Evolutionary conservation across 2,797 vertebrate species (phyloP).

Genomic region (Sylvia borin): DNA sequence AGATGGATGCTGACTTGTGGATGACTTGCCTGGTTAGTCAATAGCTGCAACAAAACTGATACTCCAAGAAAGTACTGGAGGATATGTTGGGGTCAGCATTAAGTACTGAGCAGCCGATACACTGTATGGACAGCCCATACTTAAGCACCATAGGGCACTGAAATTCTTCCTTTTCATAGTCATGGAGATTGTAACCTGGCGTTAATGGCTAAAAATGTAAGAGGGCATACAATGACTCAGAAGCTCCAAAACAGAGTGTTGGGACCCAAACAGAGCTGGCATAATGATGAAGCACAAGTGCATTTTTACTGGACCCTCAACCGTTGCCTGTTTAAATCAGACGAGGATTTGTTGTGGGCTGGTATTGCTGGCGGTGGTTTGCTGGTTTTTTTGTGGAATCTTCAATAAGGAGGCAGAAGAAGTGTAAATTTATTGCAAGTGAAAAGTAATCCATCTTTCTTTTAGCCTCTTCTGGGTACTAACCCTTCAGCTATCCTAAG

Average conservation of each 20-base stretch:
- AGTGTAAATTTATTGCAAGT: neutral
- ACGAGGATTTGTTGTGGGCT: neutral
- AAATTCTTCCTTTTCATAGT: neutral
- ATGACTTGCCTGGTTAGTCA: neutral
- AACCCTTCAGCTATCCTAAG: neutral
- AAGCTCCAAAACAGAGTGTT: neutral
- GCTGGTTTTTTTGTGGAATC: neutral
- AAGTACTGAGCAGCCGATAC: neutral
- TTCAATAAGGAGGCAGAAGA: neutral
- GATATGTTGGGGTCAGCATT: neutral
- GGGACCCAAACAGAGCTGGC: neutral
- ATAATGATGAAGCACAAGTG: rapidly evolving
- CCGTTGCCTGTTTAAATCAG: neutral
- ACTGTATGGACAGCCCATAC: rapidly evolving
- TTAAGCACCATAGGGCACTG: neutral
- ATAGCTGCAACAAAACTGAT: neutral
- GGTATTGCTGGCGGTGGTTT: neutral
- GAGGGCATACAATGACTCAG: neutral
- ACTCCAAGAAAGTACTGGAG: neutral
- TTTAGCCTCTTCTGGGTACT: neutral
- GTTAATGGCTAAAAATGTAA: neutral
- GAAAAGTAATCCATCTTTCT: neutral
- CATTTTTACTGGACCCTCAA: neutral
- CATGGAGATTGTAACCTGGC: neutral
- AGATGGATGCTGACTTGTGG: neutral